Evolutionary conservation across 2,113 vertebrate species (phyloP), one percentile per base, ranked within the genome.

Genomic region (Athene noctua): DNA sequence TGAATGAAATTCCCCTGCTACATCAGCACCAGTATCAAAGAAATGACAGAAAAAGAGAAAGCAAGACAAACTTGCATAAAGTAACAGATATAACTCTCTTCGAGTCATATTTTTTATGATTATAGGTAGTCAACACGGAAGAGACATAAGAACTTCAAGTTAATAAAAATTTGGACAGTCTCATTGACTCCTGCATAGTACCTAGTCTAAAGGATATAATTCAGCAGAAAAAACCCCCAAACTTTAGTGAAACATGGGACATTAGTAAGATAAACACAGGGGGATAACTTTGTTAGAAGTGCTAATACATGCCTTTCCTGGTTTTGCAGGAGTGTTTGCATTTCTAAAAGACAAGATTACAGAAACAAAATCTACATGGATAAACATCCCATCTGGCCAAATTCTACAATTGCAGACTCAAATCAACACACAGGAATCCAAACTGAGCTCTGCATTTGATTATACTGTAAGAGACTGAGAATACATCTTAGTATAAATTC

Each of bases 181-280:
- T 73, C 44, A 75, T 2, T 65, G 66, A 62, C 49, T 90, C 59
- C n/a, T 71, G 38, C 12, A 16, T 0, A 71, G 8, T 10, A 42
- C 9, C 26, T 27, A 55, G 38, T n/a, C 40, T 57, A 82, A 88
- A 34, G 34, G 21, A 79, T 7, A 4, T 8, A 71, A 38, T 42
- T 57, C 15, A 61, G 44, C 34, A 81, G 29, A 20, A 71, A 84
- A 54, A 12, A 0, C 0, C 17, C 17, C 5, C 51, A 25, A 19
- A 34, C 2, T 26, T 49, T 0, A 49, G 8, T 42, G 38, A 66
- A 86, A 63, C 34, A 70, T 0, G 0, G n/a, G n/a, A 54, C 32
- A 34, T 36, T 26, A 61, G 12, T n/a, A 32, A 40, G 25, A 62
- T 10, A 66, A 71, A 77, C 10, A 44, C 2, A 1, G 23, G 26